A percentile compares a stretch with the other conserved stretches of the same genome.
These are phyloP conservation scores for Spodoptera exigua DNA, from an alignment of 2,888 invertebrate species.

Conservation along the genomic window DNA sequence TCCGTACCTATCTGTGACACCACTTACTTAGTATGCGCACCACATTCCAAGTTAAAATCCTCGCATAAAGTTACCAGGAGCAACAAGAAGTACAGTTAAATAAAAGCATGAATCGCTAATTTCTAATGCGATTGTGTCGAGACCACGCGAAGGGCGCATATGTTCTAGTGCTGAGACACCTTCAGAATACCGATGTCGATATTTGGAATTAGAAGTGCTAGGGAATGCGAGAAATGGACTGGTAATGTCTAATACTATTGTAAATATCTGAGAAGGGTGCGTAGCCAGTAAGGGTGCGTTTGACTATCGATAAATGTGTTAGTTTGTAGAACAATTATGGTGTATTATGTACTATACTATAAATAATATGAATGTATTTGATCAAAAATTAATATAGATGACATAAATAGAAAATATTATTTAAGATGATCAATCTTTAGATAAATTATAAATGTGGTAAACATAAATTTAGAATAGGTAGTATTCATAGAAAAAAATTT, in stretches of 20 bases:
- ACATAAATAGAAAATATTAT: too few relatives aligned
- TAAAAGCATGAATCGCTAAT: slow-evolving; percentile 64
- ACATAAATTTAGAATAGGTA: too few relatives aligned
- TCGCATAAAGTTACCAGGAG: slow-evolving; percentile 47
- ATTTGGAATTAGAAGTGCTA: slow-evolving; percentile 35
- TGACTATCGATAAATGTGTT: slow-evolving; percentile 50
- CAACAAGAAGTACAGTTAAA: slow-evolving; percentile 60
- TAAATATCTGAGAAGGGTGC: slow-evolving; percentile 74
- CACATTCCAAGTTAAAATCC: slow-evolving; percentile 30
- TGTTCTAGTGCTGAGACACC: slow-evolving; percentile 48
- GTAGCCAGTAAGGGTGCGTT: slow-evolving; percentile 38
- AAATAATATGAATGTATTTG: too few relatives aligned
- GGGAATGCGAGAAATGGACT: slow-evolving; percentile 25
- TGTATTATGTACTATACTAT: too few relatives aligned
- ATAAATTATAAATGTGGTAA: too few relatives aligned
- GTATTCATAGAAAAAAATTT: too few relatives aligned
- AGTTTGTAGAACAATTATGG: too few relatives aligned
- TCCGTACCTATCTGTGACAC: too few relatives aligned
- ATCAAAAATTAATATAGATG: too few relatives aligned
- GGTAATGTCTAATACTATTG: slow-evolving; percentile 83
- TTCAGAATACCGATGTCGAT: slow-evolving; percentile 54
- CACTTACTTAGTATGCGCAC: slow-evolving; percentile 52
- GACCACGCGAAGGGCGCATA: slow-evolving; percentile 55
- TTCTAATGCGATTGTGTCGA: slow-evolving; percentile 62
- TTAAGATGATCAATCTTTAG: too few relatives aligned